Base-by-base conservation (phyloP, 2,888 invertebrate species). In the Eretmocerus hayati region DNA sequence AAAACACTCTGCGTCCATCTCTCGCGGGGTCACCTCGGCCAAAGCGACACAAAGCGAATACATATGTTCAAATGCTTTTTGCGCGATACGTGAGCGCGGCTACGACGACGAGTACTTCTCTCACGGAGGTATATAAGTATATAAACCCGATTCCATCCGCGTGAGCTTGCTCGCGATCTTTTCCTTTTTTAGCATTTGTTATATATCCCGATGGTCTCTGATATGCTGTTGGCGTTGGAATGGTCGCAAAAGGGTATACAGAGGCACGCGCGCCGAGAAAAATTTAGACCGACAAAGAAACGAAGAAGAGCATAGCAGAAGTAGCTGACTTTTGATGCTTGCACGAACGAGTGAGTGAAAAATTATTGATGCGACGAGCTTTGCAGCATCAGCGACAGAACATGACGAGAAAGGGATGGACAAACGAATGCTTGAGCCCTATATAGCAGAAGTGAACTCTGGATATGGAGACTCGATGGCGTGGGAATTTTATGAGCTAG, bases 61-160 rank as follows among this genome's bases (percentile, higher is more conserved):
- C 57, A 60, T 57, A 57, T 59, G 58, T 59, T 60, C 49, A 57
- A 58, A 50, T 54, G 47, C 55, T 59, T 58, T 59, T 60, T 60
- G 56, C 55, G 15, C 30, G 15, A 3, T 11, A 4, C 20, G 30
- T 35, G 20, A 45, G 32, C 44, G 42, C 31, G 43, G 45, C 33
- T 16, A 22, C 33, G 16, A 26, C 40, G 38, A 26, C 26, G 32
- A 37, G 42, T 32, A 30, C 19, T 9, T 9, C 2, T 31, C n/a
- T n/a, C n/a, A n/a, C n/a, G n/a, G n/a, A n/a, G n/a, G n/a, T n/a
- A n/a, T n/a, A n/a, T n/a, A n/a, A n/a, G n/a, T n/a, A n/a, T n/a
- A n/a, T n/a, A n/a, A n/a, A n/a, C n/a, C n/a, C n/a, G n/a, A n/a
- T n/a, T n/a, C n/a, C n/a, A n/a, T n/a, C n/a, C n/a, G n/a, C n/a